Base-by-base conservation (phyloP, 1,140 invertebrate genomes). In the Papilio aristodemus region DNA sequence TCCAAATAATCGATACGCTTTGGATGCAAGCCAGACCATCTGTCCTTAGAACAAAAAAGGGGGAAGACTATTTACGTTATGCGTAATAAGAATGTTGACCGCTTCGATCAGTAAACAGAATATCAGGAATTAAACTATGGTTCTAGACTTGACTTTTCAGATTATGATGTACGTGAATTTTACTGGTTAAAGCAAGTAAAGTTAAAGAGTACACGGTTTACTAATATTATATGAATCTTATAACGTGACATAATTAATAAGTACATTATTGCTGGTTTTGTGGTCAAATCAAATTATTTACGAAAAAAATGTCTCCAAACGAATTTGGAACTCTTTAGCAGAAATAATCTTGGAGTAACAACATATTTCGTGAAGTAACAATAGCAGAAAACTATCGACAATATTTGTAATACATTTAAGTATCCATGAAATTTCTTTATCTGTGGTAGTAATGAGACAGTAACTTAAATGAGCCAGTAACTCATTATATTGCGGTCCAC, bases 1-100 rank as follows among this genome's bases (percentile, higher is more conserved):
- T 80, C 84, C 85, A 84, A 85, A 85, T 81, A 78, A 86, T 86
- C 78, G 84, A 85, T 80, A 80, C 77, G 74, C 78, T 78, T 79
- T 86, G 85, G 85, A 76, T 36, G 7, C 6, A 32, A 19, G 84
- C 85, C 85, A 87, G 75, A 71, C 68, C 74, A 75, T 73, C 74
- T 77, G 76, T 72, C 68, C 59, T 60, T 71, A 25, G 27, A 64
- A 70, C 50, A 67, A 79, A 75, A 75, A 75, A 75, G 60, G 67
- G 70, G 62, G 68, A 71, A 72, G 64, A 67, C 25, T 50, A 66
- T 36, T 66, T 66, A 66, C 63, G 63, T 66, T 66, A 66, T 43
- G 63, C 63, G 63, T 66, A 50, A 66, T 66, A 66, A 39, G 63
- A 46, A 66, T 66, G 39, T 7, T 22, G 46, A 54, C 46, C 46